A percentile compares a stretch with the other conserved stretches of the same genome.
phyloP scores from a whole-genome alignment of 2,888 invertebrate genomes.

The Gasteruption jaculator region DNA sequence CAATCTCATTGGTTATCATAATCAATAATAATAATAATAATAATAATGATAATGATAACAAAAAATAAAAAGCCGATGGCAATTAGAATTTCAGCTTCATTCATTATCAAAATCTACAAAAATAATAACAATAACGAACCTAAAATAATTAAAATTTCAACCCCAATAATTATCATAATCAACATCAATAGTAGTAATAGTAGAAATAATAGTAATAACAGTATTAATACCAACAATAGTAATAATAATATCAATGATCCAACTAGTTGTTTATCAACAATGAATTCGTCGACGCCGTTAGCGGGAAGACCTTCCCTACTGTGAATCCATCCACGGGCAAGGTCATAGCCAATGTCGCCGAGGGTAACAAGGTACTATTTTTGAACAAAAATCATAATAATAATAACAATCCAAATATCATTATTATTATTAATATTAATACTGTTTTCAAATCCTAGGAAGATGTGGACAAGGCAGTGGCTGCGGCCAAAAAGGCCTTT shows the following conservation, averaged over 20 bases:
- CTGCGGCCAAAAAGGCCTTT: slow-evolving; percentile 76
- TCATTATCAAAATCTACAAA: too few relatives aligned
- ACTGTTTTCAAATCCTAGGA: slow-evolving; percentile 54
- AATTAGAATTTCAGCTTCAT: too few relatives aligned
- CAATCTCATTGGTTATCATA: too few relatives aligned
- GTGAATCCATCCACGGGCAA: slow-evolving; percentile 78
- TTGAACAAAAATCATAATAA: neutral
- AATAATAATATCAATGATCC: slow-evolving; percentile 15
- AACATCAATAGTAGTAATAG: neutral
- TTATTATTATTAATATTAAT: slow-evolving; percentile 1
- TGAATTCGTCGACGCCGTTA: slow-evolving; percentile 75
- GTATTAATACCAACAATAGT: neutral
- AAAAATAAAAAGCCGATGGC: too few relatives aligned
- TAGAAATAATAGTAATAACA: neutral
- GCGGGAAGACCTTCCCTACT: slow-evolving; percentile 81
- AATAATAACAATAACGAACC: too few relatives aligned
- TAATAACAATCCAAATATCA: neutral
- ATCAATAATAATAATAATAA: too few relatives aligned
- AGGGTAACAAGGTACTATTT: slow-evolving; percentile 72
- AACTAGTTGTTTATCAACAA: slow-evolving; percentile 79
- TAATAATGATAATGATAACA: too few relatives aligned
- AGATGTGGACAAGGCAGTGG: slow-evolving; percentile 77
- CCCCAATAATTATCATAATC: too few relatives aligned
- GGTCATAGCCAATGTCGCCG: slow-evolving; percentile 72
- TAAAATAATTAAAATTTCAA: too few relatives aligned